Base-by-base conservation (phyloP, 2,797 vertebrate species). In the Otolemur crassicaudatus region DNA sequence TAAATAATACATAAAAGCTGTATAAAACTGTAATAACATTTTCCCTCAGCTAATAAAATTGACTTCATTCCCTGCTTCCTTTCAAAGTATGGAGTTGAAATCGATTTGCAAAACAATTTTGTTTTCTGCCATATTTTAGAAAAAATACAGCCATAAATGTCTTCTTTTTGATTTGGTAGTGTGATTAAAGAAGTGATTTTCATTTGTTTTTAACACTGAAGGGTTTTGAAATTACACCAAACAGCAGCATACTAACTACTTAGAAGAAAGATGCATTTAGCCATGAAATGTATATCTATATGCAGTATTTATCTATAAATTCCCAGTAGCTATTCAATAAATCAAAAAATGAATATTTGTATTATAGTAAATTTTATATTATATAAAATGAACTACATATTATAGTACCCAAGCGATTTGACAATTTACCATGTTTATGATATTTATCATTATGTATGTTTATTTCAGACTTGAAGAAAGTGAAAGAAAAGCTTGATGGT, bases 111-210 rank as follows among this genome's bases (percentile, higher is more conserved):
- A 86, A 92, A 61, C 29, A 65, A 58, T 83, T 93, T 81, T 91
- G 43, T 46, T 79, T 10, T 81, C 40, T 40, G 13, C 5, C 22
- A 12, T 94, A 81, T 89, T 87, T 94, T 65, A 82, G 58, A 3
- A 3, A 19, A 29, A 60, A 61, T 77, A 91, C 73, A 70, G 56
- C 22, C 75, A 8, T 69, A 65, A 5, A 7, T 93, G 73, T 91
- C 31, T 82, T 70, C 40, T 80, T 31, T 88, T 75, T 85, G 72
- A 90, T 90, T 97, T 95, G 11, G 2, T 73, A 49, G 27, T 82
- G 22, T 96, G n/a, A 94, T 81, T 95, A 94, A 95, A 92, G 27
- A 91, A 94, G 56, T 91, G 80, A 60, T 84, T 86, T 92, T 92
- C n/a, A 91, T 92, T 94, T 65, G 25, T 76, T 96, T 97, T 61